A percentile compares a stretch with the other conserved stretches of the same genome.
These are phyloP conservation scores for Falco novaeseelandiae DNA, from an alignment of 2,797 vertebrate species.

Conservation along the genomic window DNA sequence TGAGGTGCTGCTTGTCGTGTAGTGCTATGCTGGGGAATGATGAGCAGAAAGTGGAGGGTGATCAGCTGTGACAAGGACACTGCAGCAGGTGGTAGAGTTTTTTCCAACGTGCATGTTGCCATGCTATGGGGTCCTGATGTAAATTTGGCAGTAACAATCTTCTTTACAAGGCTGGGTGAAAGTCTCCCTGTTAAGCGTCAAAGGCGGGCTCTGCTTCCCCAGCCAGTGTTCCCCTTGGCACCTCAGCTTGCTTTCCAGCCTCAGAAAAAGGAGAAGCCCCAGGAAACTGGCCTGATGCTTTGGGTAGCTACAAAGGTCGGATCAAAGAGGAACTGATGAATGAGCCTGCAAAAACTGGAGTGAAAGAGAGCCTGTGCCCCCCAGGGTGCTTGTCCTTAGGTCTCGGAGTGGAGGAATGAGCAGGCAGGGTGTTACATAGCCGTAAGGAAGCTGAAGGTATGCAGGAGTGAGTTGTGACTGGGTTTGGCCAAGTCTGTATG, in stretches of 20 bases:
- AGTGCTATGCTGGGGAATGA: background rate
- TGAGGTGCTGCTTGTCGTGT: background rate
- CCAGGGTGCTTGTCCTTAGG: background rate
- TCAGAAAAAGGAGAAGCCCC: background rate
- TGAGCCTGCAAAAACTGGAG: background rate
- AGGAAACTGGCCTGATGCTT: background rate
- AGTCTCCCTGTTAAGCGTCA: background rate
- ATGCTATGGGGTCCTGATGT: background rate
- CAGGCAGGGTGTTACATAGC: background rate
- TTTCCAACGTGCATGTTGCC: fast-evolving
- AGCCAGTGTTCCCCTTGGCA: background rate
- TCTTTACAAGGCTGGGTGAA: background rate
- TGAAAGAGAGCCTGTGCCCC: background rate
- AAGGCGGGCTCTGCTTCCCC: background rate
- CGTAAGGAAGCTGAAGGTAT: background rate
- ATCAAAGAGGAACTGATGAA: background rate
- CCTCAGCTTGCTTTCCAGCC: background rate
- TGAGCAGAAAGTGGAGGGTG: background rate
- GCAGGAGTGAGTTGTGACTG: background rate
- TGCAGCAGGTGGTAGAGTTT: background rate
- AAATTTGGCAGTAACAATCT: background rate
- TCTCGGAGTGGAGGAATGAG: background rate
- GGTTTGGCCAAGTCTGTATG: background rate
- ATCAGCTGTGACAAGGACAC: background rate
- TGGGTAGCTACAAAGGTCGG: background rate